Evolutionary conservation across 2,113 vertebrate species (phyloP), one percentile per base, ranked within the genome.

Genomic region (Microtus pennsylvanicus): DNA sequence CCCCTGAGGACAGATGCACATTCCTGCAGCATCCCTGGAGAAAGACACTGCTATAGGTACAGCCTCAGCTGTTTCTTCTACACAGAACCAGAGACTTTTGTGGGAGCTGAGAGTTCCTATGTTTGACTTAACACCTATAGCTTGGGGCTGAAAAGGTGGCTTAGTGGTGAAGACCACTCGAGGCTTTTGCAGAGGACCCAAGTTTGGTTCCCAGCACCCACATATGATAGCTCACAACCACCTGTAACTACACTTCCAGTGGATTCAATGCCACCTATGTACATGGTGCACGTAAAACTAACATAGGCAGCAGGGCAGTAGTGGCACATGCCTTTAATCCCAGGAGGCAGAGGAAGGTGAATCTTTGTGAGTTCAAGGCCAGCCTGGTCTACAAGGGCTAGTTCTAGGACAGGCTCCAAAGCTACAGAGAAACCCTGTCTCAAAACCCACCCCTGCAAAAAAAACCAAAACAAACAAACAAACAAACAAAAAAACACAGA

Each of bases 1-100:
- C 9, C 26, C 10, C 67, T 0, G 0, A 16, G 52, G 45, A 17
- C 26, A 17, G 21, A 5, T 0, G 33, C 16, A 7, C 0, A 0
- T 1, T 24, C 26, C 4, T 1, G 1, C 24, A 50, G 63, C 0
- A 0, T 28, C 35, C 61, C 80, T 0, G 17, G 58, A 76, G 74
- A 30, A 4, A 11, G 3, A 0, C 0, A 3, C 0, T 5, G n/a
- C 47, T 0, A 19, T 2, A 8, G 61, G 21, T 3, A 2, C 3
- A 4, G 58, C 3, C 5, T 70, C 0, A 1, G 14, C 4, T 7
- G 50, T n/a, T 50, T 50, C 82, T n/a, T 61, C 74, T 8, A 11
- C 12, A 5, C 0, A 1, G 80, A 5, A 0, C 0, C 7, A 81
- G 67, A 28, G 3, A 3, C 0, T 7, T 74, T 0, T 7, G 30